These are phyloP conservation scores for Acipenser oxyrinchus DNA, from an alignment of 2,797 vertebrate species.

Conservation along the genomic window DNA sequence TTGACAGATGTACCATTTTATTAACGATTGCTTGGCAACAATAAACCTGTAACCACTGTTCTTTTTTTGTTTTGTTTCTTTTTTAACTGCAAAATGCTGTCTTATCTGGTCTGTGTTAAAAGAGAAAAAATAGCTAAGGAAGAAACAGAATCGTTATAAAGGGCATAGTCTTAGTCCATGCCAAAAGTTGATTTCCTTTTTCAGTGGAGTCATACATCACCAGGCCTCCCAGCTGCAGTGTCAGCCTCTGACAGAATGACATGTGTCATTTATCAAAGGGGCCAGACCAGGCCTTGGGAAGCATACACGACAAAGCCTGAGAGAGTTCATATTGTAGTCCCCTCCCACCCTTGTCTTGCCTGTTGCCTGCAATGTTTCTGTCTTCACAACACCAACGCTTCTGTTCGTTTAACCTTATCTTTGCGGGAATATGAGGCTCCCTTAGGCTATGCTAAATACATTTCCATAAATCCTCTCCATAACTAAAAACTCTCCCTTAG, in stretches of 20 bases:
- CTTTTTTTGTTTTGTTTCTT: not conserved
- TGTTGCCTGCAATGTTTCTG: conserved; percentile 88
- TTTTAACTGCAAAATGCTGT: conserved; percentile 47
- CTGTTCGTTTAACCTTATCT: conserved; percentile 19
- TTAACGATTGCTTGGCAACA: conserved; percentile 50
- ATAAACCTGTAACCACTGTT: not conserved
- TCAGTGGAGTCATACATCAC: conserved; percentile 91
- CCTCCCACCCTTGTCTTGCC: conserved; percentile 66
- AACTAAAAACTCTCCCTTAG: conserved; percentile 38
- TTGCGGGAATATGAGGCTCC: conserved; percentile 20
- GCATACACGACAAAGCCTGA: conserved; percentile 90
- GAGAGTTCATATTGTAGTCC: conserved; percentile 93
- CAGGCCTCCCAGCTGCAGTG: conserved; percentile 94
- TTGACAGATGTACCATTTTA: conserved; percentile 75
- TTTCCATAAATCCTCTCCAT: conserved; percentile 22
- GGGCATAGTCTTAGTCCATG: conserved; percentile 85
- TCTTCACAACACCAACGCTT: conserved; percentile 61
- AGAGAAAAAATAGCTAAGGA: conserved; percentile 50
- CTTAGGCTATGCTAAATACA: conserved; percentile 22
- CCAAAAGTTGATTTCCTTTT: conserved; percentile 97
- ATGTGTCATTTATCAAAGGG: conserved; percentile 99
- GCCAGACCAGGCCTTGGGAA: conserved; percentile 96
- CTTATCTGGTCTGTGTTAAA: not conserved
- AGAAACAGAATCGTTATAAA: conserved; percentile 94
- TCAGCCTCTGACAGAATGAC: conserved; percentile 99